Conservation (phyloP, 2,888 invertebrate genomes). For the Tanytarsus gracilentus region DNA sequence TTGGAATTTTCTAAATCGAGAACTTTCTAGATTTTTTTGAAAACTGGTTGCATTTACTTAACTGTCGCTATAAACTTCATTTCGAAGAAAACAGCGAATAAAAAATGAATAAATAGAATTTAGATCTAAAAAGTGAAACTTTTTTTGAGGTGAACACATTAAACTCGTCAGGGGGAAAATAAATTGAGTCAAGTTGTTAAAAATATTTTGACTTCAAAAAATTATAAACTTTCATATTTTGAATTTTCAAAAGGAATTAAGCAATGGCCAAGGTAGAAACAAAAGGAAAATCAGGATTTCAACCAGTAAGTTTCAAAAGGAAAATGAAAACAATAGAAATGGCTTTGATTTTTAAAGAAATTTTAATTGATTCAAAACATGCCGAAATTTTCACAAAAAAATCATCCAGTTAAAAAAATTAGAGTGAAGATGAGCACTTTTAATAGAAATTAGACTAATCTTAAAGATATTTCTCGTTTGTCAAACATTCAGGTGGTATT, state of each 20-base stretch:
- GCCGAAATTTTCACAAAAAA: constrained; percentile 36
- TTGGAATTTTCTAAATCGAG: no score
- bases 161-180: background rate
- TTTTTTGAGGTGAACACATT: background rate
- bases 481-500: no score
- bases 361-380: constrained; percentile 32
- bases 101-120: no score
- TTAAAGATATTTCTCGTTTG: no score
- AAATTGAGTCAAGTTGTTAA: background rate
- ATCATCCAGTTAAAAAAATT: no score
- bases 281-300: constrained; percentile 57
- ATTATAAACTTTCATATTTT: background rate
- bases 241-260: background rate
- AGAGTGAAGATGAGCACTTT: no score
- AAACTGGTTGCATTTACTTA: no score
- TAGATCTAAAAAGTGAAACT: no score
- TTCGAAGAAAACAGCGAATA: no score
- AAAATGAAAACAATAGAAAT: background rate
- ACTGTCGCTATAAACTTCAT: no score
- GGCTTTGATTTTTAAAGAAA: background rate
- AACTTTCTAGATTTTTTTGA: no score
- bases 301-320: constrained; percentile 50
- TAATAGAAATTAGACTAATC: no score
- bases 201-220: background rate
- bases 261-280: constrained; percentile 38